A percentile compares a stretch with the other conserved stretches of the same genome.
Evolutionary conservation across 2,888 invertebrate genomes (phyloP).

Genomic region (Mesoligia furuncula): DNA sequence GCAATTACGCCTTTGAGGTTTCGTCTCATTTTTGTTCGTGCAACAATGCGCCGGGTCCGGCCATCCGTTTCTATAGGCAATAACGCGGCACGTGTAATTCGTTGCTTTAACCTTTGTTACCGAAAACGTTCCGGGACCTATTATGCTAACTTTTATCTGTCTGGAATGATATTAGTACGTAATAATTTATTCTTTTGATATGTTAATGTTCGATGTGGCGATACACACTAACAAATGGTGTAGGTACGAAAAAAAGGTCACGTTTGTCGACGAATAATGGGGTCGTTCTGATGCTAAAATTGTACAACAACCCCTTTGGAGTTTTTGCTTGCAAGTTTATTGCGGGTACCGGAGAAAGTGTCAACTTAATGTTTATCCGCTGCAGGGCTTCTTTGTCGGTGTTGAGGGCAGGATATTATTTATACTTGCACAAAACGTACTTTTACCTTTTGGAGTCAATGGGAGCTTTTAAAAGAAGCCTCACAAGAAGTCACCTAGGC

Average conservation of each 20-base stretch:
- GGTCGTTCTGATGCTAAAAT: slow-evolving; percentile 54
- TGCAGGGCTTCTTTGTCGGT: slow-evolving; percentile 58
- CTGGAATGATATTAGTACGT: slow-evolving; percentile 69
- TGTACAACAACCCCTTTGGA: slow-evolving; percentile 47
- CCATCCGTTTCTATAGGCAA: slow-evolving; percentile 68
- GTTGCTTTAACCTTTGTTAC: slow-evolving; percentile 79
- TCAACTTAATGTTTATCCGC: slow-evolving; percentile 42
- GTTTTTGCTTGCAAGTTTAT: slow-evolving; percentile 55
- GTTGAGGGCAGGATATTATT: slow-evolving; percentile 44
- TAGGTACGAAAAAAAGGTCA: slow-evolving; percentile 57
- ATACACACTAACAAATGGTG: slow-evolving; percentile 63
- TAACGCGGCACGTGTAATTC: slow-evolving; percentile 76
- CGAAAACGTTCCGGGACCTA: slow-evolving; percentile 70
- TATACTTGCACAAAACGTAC: slow-evolving; percentile 47
- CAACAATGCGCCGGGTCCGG: slow-evolving; percentile 70
- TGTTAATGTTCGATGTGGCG: slow-evolving; percentile 66
- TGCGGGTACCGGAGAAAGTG: slow-evolving; percentile 56
- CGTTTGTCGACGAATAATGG: slow-evolving; percentile 53
- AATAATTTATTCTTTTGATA: slow-evolving; percentile 76
- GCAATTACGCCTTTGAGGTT: slow-evolving; percentile 76
- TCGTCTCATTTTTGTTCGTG: slow-evolving; percentile 73
- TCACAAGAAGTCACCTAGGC: slow-evolving; percentile 26
- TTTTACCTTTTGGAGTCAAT: slow-evolving; percentile 26
- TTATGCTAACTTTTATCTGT: slow-evolving; percentile 76
- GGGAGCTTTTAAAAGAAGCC: slow-evolving; percentile 12